These are phyloP conservation scores for Chaetops frenatus DNA, from an alignment of 2,113 vertebrate species.

Conservation along the genomic window DNA sequence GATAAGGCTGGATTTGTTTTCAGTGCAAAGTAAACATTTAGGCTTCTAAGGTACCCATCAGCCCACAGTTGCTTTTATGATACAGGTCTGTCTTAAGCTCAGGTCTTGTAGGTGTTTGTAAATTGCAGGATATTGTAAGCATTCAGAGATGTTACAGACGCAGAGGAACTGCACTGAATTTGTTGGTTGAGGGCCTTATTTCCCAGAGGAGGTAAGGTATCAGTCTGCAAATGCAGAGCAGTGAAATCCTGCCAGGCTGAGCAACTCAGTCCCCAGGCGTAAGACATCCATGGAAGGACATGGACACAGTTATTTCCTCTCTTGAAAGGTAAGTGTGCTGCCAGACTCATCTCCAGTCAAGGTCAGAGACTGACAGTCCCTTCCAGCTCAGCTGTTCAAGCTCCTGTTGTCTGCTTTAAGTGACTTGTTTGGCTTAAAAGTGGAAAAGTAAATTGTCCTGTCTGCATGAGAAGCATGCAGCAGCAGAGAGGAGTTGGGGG, in stretches of 20 bases:
- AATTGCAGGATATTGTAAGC: background rate
- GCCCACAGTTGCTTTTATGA: background rate
- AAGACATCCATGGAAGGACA: background rate
- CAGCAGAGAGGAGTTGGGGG: background rate
- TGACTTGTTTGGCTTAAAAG: background rate
- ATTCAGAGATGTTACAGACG: background rate
- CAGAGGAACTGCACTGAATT: background rate
- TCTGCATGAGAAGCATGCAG: background rate
- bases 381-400: background rate
- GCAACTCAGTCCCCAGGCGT: background rate
- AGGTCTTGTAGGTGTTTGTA: background rate
- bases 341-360: background rate
- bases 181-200: background rate
- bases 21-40: background rate
- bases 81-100: background rate
- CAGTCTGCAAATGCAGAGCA: background rate
- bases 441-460: background rate
- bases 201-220: background rate
- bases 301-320: background rate
- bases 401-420: background rate
- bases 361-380: background rate
- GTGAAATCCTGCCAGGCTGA: background rate
- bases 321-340: constrained; percentile 37
- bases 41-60: background rate
- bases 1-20: background rate